Evolutionary conservation across 2,888 invertebrate species (phyloP).

Genomic region (Melitaea athalia): DNA sequence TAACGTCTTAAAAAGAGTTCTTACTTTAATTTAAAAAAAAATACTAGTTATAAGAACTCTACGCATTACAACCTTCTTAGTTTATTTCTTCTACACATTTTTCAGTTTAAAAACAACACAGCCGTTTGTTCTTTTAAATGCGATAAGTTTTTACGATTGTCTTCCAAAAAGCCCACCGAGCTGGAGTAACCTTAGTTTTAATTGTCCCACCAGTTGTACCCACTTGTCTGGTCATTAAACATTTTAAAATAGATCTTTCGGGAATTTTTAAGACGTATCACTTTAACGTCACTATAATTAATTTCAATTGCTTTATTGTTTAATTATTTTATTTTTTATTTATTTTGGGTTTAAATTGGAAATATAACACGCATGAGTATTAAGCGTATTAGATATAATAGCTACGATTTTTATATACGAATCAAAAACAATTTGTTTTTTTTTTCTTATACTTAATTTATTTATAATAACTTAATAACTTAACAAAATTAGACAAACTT

Average conservation of each 20-base stretch:
- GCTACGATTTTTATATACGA: too few relatives aligned
- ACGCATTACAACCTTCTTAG: background rate
- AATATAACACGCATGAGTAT: too few relatives aligned
- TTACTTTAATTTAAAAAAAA: background rate
- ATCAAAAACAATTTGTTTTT: too few relatives aligned
- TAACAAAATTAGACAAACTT: too few relatives aligned
- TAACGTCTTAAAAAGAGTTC: too few relatives aligned
- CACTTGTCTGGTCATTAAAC: conserved; percentile 28
- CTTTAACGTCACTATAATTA: background rate
- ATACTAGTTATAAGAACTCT: background rate
- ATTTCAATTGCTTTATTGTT: too few relatives aligned
- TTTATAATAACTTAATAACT: too few relatives aligned
- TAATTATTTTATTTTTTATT: background rate
- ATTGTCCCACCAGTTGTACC: conserved; percentile 30
- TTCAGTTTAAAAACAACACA: conserved; percentile 15
- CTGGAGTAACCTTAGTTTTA: background rate
- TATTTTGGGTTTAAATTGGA: background rate
- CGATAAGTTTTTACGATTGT: conserved; percentile 12
- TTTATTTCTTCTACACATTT: background rate
- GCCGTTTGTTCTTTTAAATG: background rate
- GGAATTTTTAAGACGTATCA: background rate
- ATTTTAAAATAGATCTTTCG: conserved; percentile 17
- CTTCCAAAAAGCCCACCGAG: conserved; percentile 20
- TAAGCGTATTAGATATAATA: too few relatives aligned
- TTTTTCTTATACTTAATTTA: too few relatives aligned